Evolutionary conservation across 2,888 invertebrate genomes (phyloP).

Genomic region (Zaprionus obscuricornis): DNA sequence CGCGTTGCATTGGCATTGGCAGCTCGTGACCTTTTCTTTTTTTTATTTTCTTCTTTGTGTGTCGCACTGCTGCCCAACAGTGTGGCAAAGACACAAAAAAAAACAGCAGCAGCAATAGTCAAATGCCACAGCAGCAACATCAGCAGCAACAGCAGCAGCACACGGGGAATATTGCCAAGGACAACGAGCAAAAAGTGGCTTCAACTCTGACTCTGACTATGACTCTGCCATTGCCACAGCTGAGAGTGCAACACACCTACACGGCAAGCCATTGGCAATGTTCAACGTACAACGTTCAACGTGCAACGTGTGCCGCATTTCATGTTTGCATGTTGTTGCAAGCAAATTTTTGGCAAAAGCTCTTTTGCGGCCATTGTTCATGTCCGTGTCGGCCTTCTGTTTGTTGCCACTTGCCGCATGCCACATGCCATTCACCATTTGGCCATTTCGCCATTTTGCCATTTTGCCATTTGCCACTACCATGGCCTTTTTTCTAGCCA

Average conservation of each 20-base stretch:
- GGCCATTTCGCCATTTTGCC: no score
- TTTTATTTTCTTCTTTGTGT: no score
- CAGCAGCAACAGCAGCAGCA: slow-evolving; percentile 23
- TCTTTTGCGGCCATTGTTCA: slow-evolving; percentile 34
- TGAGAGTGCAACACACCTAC: slow-evolving; percentile 51
- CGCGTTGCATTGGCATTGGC: slow-evolving; percentile 50
- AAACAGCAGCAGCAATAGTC: slow-evolving; percentile 18
- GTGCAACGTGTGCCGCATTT: slow-evolving; percentile 46
- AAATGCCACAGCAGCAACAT: slow-evolving; percentile 1
- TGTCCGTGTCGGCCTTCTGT: slow-evolving; percentile 47
- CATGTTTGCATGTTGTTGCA: slow-evolving; percentile 64
- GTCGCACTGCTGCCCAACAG: slow-evolving; percentile 7
- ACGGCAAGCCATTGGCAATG: slow-evolving; percentile 15
- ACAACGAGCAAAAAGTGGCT: slow-evolving; percentile 31
- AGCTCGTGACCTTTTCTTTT: slow-evolving; percentile 59
- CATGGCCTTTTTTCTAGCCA: neutral
- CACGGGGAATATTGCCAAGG: slow-evolving; percentile 44
- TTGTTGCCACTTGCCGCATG: slow-evolving; percentile 12
- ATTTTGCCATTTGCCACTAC: no score
- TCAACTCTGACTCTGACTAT: slow-evolving; percentile 13
- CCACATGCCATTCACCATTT: slow-evolving; percentile 10
- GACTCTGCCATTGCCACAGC: slow-evolving; percentile 17
- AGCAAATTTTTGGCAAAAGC: slow-evolving; percentile 55
- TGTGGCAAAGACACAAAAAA: slow-evolving; percentile 1
- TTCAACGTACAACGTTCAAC: slow-evolving; percentile 24